Evolutionary conservation across 1,140 invertebrate genomes (phyloP), one percentile per base, ranked within the genome.

Genomic region (Caenorhabditis remanei): DNA sequence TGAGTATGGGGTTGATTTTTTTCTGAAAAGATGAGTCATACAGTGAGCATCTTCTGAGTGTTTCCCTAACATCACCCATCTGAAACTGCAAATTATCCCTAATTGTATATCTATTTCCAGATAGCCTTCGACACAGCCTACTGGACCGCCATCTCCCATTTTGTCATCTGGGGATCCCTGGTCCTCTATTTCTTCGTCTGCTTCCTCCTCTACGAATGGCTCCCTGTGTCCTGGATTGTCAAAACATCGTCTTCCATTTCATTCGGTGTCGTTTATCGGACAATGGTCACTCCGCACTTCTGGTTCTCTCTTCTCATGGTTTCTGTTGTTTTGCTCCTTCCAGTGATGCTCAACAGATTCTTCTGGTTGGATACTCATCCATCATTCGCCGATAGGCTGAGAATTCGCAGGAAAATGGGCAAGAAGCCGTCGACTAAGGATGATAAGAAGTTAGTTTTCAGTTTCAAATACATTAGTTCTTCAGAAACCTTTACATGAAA

Each of bases 111-210:
- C n/a, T 0, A n/a, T n/a, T 85, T 86, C 13, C 55, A 87, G 71
- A 87, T 87, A 16, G 71, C 87, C 5, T 85, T 87, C 50, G 87
- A 87, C 56, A 87, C 87, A n/a, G 40, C 96, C 0, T 99, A 99
- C 93, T 99, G 98, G 98, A 99, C 98, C 79, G 94, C 96, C 87
- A 96, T 98, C 92, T 99, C 99, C 94, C 97, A 99, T 93, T 95
- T 99, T 85, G 97, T 96, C 90, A 97, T 99, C 89, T 99, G 97
- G 97, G 98, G 98, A 89, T 98, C 97, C 82, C 94, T 99, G 65
- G 94, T 97, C 88, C 97, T 97, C 93, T 99, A 98, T 94, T 98
- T 99, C 93, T 95, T 96, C 89, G 93, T 94, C 85, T 94, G 93
- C 55, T 91, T 94, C 43, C 90, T 94, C 21, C 93, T 94, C 86